phyloP scores from a whole-genome alignment of 2,888 invertebrate species.

The Anorthoa munda region DNA sequence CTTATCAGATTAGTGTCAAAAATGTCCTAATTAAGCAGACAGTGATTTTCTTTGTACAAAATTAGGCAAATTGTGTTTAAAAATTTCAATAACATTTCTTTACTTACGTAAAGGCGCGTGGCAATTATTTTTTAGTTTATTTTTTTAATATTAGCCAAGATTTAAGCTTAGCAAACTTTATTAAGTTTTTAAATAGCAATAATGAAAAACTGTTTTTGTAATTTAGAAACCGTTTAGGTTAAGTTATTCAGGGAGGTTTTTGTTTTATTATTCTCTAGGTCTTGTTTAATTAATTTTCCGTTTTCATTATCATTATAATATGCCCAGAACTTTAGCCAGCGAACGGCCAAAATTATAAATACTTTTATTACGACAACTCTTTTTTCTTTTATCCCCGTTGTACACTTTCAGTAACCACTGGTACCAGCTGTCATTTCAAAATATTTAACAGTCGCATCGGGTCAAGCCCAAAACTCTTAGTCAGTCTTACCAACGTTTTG shows the following conservation, averaged over 20 bases:
- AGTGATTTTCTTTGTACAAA: slow-evolving; percentile 46
- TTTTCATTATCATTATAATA: neutral
- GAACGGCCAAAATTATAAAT: neutral
- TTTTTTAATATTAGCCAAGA: slow-evolving; percentile 16
- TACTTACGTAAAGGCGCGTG: neutral
- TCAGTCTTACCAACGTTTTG: no score
- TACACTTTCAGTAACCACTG: no score
- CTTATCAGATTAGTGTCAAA: slow-evolving; percentile 61
- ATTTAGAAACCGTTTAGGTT: neutral
- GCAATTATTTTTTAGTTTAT: slow-evolving; percentile 29
- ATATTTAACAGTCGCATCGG: no score
- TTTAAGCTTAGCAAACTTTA: slow-evolving; percentile 17
- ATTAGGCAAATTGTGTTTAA: slow-evolving; percentile 25
- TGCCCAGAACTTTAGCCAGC: neutral
- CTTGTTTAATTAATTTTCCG: neutral
- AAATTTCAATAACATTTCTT: slow-evolving; percentile 11
- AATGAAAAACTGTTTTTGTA: slow-evolving; percentile 1
- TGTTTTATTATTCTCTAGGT: neutral
- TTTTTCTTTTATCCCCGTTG: no score
- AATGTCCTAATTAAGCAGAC: slow-evolving; percentile 52
- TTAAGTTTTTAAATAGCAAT: slow-evolving; percentile 7
- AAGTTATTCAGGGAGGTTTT: neutral
- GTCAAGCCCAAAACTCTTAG: no score
- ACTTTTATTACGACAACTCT: no score
- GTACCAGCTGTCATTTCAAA: no score